A percentile compares a stretch with the other conserved stretches of the same genome.
Evolutionary conservation across 2,888 invertebrate genomes (phyloP).

Genomic region (Archaeoteleia sp.): DNA sequence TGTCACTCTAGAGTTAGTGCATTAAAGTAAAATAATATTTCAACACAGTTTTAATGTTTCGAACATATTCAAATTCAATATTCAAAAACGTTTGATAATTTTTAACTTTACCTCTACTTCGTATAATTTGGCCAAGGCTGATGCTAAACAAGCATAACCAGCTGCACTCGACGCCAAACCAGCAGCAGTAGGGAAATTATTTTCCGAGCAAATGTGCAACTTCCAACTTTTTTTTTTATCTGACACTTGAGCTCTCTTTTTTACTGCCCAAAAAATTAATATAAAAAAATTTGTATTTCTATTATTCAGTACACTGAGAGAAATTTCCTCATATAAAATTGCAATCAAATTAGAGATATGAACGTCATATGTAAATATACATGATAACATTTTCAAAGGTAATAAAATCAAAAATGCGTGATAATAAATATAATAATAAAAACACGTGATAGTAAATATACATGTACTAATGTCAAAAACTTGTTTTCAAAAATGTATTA

Average conservation of each 20-base stretch:
- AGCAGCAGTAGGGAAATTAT: slow-evolving; percentile 99
- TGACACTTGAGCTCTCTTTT: slow-evolving; percentile 72
- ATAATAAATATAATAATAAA: too few relatives aligned
- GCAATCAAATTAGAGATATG: too few relatives aligned
- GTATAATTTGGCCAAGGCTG: slow-evolving; percentile 85
- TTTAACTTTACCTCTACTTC: slow-evolving; percentile 77
- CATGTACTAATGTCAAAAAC: too few relatives aligned
- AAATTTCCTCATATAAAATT: slow-evolving; percentile 3
- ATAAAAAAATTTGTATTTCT: too few relatives aligned
- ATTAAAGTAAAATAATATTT: neutral
- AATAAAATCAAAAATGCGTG: too few relatives aligned
- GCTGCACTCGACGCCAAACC: slow-evolving; percentile 99
- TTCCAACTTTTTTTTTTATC: slow-evolving; percentile 79
- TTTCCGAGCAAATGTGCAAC: slow-evolving; percentile 89
- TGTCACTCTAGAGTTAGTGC: slow-evolving; percentile 77
- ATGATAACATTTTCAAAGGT: too few relatives aligned
- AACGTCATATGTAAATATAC: too few relatives aligned
- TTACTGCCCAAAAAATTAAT: slow-evolving; percentile 75
- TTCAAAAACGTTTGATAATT: neutral
- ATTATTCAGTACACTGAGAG: neutral
- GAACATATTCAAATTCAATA: too few relatives aligned
- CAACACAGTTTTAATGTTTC: neutral
- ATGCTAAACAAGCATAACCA: slow-evolving; percentile 91
- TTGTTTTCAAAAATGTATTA: too few relatives aligned
- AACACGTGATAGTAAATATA: too few relatives aligned